A percentile compares a stretch with the other conserved stretches of the same genome.
These are phyloP conservation scores for Cyanoderma ruficeps DNA, from an alignment of 2,113 vertebrate species.

Conservation along the genomic window DNA sequence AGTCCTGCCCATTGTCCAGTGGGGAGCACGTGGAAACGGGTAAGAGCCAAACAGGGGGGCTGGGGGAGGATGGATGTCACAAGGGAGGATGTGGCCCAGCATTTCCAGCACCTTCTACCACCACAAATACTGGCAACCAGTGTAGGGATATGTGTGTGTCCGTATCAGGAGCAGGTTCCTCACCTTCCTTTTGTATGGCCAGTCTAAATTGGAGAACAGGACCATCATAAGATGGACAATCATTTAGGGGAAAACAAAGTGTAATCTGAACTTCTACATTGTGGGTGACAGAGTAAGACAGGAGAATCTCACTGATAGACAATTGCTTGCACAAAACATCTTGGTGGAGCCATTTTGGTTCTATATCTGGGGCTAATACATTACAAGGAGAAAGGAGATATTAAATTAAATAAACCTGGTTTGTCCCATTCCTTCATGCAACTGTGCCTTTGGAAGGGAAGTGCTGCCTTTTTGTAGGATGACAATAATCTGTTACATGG, in stretches of 20 bases:
- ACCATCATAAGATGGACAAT: neutral
- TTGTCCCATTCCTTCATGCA: neutral
- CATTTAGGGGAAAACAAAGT: neutral
- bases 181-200: neutral
- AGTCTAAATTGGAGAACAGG: neutral
- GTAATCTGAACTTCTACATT: neutral
- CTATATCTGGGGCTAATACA: neutral
- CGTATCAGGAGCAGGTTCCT: neutral
- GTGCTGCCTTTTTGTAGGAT: neutral
- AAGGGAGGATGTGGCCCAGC: neutral
- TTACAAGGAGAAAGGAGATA: neutral
- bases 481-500: neutral
- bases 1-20: slow-evolving; percentile 31
- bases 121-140: neutral
- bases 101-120: neutral
- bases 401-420: neutral
- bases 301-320: neutral
- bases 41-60: slow-evolving; percentile 42
- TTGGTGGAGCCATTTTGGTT: neutral
- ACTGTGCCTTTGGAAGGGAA: neutral
- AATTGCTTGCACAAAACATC: neutral
- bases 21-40: slow-evolving; percentile 57
- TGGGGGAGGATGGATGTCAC: slow-evolving; percentile 29
- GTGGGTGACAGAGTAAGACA: neutral
- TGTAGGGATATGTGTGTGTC: neutral